These are phyloP conservation scores for Orycteropus afer DNA, from an alignment of 2,113 vertebrate genomes.

Conservation along the genomic window DNA sequence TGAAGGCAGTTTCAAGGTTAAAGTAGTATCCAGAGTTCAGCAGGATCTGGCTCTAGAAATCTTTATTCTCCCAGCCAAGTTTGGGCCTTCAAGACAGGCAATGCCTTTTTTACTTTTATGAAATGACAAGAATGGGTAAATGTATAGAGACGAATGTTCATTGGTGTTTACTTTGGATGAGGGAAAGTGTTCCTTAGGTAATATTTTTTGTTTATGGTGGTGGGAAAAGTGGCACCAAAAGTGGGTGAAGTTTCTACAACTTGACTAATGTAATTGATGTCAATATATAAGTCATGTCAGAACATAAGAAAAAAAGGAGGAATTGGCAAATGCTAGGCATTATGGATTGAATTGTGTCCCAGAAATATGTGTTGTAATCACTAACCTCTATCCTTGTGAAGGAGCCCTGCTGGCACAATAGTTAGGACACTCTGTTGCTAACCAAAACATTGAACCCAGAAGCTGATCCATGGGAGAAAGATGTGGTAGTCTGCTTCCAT, in stretches of 20 bases:
- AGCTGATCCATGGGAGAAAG: no score
- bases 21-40: background rate
- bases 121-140: background rate
- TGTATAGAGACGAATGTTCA: background rate
- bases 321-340: background rate
- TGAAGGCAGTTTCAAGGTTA: slow-evolving; percentile 23
- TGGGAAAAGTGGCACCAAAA: background rate
- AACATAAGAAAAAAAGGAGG: background rate
- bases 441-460: no score
- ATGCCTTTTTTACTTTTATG: background rate
- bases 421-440: no score
- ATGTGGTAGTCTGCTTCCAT: no score
- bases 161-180: background rate
- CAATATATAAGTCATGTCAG: background rate
- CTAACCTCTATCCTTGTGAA: background rate
- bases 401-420: no score
- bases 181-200: background rate
- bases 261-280: background rate
- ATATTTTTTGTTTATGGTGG: background rate
- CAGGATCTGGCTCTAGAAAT: background rate
- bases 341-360: background rate
- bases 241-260: background rate
- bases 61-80: background rate
- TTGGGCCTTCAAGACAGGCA: background rate
- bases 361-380: background rate